These are phyloP conservation scores for Drosophila mulleri DNA, from an alignment of 2,888 invertebrate genomes.

Conservation along the genomic window DNA sequence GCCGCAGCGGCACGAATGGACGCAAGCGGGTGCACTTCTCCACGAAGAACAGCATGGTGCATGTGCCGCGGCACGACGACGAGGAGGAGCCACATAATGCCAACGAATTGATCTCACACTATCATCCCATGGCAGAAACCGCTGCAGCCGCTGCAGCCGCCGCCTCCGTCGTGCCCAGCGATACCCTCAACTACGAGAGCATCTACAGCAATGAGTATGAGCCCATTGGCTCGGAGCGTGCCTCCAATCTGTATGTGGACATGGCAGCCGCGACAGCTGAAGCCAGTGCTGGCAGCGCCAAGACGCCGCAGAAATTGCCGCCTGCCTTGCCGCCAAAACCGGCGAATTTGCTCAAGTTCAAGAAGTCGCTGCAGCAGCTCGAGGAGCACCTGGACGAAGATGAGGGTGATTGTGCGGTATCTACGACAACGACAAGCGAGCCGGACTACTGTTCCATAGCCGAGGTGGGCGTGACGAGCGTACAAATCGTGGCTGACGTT, in stretches of 20 bases:
- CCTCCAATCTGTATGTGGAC: slow-evolving; percentile 88
- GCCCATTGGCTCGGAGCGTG: slow-evolving; percentile 86
- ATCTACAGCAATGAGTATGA: slow-evolving; percentile 91
- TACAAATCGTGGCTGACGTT: slow-evolving; percentile 87
- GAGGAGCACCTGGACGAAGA: slow-evolving; percentile 70
- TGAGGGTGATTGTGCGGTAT: slow-evolving; percentile 59
- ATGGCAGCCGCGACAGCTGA: slow-evolving; percentile 86
- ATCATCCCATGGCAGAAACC: slow-evolving; percentile 59
- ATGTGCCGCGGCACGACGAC: slow-evolving; percentile 83
- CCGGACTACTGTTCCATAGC: slow-evolving; percentile 92
- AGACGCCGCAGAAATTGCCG: slow-evolving; percentile 85
- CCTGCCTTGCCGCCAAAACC: slow-evolving; percentile 93
- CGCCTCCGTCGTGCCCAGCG: slow-evolving; percentile 57
- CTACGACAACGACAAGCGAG: slow-evolving; percentile 85
- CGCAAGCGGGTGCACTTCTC: slow-evolving; percentile 88
- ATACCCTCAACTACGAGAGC: slow-evolving; percentile 86
- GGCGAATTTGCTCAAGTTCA: slow-evolving; percentile 89
- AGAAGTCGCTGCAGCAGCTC: slow-evolving; percentile 85
- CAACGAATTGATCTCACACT: slow-evolving; percentile 59
- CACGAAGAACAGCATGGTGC: slow-evolving; percentile 87
- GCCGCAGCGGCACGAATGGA: slow-evolving; percentile 66
- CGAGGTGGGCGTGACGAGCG: slow-evolving; percentile 86
- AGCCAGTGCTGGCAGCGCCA: slow-evolving; percentile 74
- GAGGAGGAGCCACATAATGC: slow-evolving; percentile 53
- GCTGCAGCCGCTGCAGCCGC: not conserved